Base-by-base conservation (phyloP, 1,140 invertebrate genomes). In the Pararge aegeria region DNA sequence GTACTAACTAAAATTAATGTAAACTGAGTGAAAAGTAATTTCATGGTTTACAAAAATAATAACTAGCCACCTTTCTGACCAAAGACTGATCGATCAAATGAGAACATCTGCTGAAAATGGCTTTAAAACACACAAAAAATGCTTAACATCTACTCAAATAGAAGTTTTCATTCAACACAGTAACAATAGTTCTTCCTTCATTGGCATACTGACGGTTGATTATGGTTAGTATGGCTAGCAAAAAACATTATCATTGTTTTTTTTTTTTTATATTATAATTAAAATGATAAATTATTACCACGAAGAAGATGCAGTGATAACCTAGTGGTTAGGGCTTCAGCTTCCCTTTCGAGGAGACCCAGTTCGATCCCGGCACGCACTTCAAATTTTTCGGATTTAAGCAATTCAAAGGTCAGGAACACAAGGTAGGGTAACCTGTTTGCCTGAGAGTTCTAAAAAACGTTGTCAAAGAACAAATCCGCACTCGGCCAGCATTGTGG, bases 41-140 rank as follows among this genome's bases (percentile, higher is more conserved):
- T 89, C 80, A 89, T 74, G 84, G 69, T 65, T 54, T 69, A 70
- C 50, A 75, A 79, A 78, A 79, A 73, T 74, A 75, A 78, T 73
- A 65, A 46, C 53, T 55, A 61, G 37, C 18, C 52, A 52, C 50
- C 64, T 69, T 75, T 76, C 61, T 64, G 70, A 66, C 66, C 66
- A 62, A 73, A 64, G 63, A 65, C 69, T 83, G 81, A 86, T 87
- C 76, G 67, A 87, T 87, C 81, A 81, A 75, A 69, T 21, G 50
- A 13, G 67, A 79, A 80, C 86, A 89, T 80, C 86, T 89, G 86
- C 86, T 87, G 83, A 86, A 89, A 89, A 86, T 87, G 79, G 78
- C 79, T 83, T 86, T 70, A 75, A 82, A 86, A 68, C 83, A 80
- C 67, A 80, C 70, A 83, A 86, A 89, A 89, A 83, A 75, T 66